phyloP scores from a whole-genome alignment of 2,113 vertebrate species.

The Lepus americanus region DNA sequence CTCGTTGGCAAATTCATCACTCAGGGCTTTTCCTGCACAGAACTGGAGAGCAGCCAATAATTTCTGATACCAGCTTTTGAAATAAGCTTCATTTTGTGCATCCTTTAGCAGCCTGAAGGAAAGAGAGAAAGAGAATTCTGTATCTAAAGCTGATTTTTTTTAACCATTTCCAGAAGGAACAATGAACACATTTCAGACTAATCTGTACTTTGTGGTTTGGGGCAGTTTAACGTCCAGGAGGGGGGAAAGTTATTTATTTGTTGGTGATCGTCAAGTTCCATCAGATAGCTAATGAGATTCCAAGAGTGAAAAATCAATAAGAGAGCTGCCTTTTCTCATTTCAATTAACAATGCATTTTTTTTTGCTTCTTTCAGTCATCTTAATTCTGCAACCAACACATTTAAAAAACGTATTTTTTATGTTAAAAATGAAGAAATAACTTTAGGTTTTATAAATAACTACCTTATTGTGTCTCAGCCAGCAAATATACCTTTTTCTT shows the following conservation, averaged over 20 bases:
- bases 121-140: conserved; percentile 59
- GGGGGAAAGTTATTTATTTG: conserved; percentile 65
- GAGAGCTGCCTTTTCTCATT: conserved; percentile 73
- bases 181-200: conserved; percentile 65
- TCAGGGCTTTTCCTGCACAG: conserved; percentile 85
- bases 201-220: conserved; percentile 75
- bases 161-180: conserved; percentile 61
- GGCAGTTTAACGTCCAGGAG: conserved; percentile 65
- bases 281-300: conserved; percentile 81
- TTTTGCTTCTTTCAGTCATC: conserved; percentile 17
- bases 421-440: conserved; percentile 37
- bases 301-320: conserved; percentile 74
- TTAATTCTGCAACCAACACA: conserved; percentile 72
- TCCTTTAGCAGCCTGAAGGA: conserved; percentile 88
- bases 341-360: background rate
- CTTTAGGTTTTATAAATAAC: background rate
- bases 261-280: conserved; percentile 69
- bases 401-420: background rate
- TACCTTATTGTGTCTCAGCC: background rate
- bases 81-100: conserved; percentile 87
- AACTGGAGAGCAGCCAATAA: conserved; percentile 87
- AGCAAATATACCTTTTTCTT: background rate
- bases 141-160: conserved; percentile 69
- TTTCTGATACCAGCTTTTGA: conserved; percentile 87
- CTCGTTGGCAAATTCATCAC: conserved; percentile 87